A percentile compares a stretch with the other conserved stretches of the same genome.
Conservation (phyloP, 1,140 invertebrate species). For the Caenorhabditis tropicalis region DNA sequence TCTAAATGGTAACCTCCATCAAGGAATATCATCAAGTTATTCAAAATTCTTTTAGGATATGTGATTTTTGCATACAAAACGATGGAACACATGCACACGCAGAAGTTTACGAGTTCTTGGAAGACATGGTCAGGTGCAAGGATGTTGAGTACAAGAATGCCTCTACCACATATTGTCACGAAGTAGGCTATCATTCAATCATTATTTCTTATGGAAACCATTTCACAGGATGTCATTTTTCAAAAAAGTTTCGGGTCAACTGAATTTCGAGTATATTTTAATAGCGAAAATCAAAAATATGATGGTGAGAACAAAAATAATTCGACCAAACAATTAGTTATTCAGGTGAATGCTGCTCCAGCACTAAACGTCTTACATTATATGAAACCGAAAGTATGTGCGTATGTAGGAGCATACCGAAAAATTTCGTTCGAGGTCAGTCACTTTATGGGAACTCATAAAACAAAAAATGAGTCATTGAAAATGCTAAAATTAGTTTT, state of each 20-base stretch:
- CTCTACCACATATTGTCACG: constrained; percentile 8
- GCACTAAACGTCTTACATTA: constrained; percentile 54
- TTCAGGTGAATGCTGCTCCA: constrained; percentile 45
- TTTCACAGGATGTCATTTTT: constrained; percentile 48
- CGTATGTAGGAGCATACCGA: constrained; percentile 44
- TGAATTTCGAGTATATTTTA: constrained; percentile 40
- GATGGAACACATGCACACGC: constrained; percentile 49
- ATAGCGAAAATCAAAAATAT: constrained; percentile 49
- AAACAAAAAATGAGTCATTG: not conserved
- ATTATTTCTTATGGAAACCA: not conserved
- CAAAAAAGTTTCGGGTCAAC: constrained; percentile 39
- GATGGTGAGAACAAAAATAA: too few relatives aligned
- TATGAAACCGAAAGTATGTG: constrained; percentile 52
- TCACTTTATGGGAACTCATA: not conserved
- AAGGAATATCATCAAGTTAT: not conserved
- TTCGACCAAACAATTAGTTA: not conserved
- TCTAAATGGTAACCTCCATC: not conserved
- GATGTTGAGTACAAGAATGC: constrained; percentile 20
- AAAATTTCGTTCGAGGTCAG: constrained; percentile 40
- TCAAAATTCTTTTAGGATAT: constrained; percentile 17
- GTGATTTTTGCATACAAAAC: constrained; percentile 51
- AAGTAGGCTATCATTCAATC: not conserved
- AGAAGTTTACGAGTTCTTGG: constrained; percentile 38
- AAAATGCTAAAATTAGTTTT: not conserved
- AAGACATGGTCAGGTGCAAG: constrained; percentile 50